phyloP scores from a whole-genome alignment of 2,113 vertebrate species.

The Aix galericulata region DNA sequence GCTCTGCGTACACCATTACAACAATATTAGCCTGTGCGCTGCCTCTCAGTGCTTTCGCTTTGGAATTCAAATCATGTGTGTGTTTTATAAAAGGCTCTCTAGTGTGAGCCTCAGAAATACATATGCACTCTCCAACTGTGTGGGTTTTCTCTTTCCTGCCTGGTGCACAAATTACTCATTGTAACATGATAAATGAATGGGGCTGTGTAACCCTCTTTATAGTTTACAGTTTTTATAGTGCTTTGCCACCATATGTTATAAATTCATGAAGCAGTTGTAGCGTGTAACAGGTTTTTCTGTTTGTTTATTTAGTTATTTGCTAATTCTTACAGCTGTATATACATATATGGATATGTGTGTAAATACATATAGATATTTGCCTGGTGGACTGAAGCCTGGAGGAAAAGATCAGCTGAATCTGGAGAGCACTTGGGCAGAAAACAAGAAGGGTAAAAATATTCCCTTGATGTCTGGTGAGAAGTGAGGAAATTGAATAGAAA shows the following conservation, averaged over 20 bases:
- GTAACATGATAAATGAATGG: slow-evolving; percentile 72
- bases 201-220: slow-evolving; percentile 53
- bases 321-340: slow-evolving; percentile 53
- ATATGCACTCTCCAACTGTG: slow-evolving; percentile 60
- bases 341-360: background rate
- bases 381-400: background rate
- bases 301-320: slow-evolving; percentile 64
- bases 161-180: slow-evolving; percentile 71
- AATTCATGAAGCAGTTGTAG: slow-evolving; percentile 65
- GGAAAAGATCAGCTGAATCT: slow-evolving; percentile 2
- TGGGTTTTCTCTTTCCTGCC: slow-evolving; percentile 65
- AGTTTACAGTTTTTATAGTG: slow-evolving; percentile 61
- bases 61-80: slow-evolving; percentile 73
- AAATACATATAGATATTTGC: background rate
- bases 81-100: slow-evolving; percentile 72
- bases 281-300: slow-evolving; percentile 51
- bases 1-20: background rate
- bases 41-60: slow-evolving; percentile 39
- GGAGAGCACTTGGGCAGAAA: slow-evolving; percentile 27
- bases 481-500: background rate
- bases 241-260: slow-evolving; percentile 60
- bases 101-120: slow-evolving; percentile 69
- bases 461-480: background rate
- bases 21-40: slow-evolving; percentile 46
- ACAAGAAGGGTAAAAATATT: slow-evolving; percentile 25